These are phyloP conservation scores for Ardeotis arabs DNA, from an alignment of 2,113 vertebrate species.

Conservation along the genomic window DNA sequence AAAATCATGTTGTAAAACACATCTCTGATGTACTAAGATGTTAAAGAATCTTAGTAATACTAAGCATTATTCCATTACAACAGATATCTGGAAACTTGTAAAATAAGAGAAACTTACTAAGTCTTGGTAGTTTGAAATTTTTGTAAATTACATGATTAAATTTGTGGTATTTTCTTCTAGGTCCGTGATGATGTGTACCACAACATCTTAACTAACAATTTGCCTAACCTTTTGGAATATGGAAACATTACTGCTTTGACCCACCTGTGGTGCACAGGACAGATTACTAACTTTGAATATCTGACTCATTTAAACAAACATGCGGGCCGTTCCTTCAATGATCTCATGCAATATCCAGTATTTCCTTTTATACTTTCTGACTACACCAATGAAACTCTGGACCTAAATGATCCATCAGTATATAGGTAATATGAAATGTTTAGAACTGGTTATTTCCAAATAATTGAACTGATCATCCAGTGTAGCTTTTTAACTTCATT, in stretches of 20 bases:
- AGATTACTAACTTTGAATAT: constrained; percentile 98
- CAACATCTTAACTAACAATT: constrained; percentile 92
- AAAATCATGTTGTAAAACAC: background rate
- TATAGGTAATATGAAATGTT: constrained; percentile 83
- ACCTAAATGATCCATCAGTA: constrained; percentile 85
- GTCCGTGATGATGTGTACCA: constrained; percentile 96
- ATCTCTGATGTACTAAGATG: background rate
- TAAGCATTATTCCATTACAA: background rate
- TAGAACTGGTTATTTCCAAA: background rate
- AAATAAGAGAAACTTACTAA: background rate
- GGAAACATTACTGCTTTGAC: constrained; percentile 96
- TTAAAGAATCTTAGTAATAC: background rate
- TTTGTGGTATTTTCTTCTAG: constrained; percentile 67
- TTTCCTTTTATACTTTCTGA: constrained; percentile 97
- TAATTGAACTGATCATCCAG: background rate
- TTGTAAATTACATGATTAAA: background rate
- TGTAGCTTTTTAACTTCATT: background rate
- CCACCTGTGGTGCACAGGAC: constrained; percentile 94
- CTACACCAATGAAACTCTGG: constrained; percentile 89
- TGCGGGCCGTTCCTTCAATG: constrained; percentile 95
- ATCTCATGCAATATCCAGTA: constrained; percentile 99
- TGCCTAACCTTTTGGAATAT: constrained; percentile 96
- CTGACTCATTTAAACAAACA: constrained; percentile 99
- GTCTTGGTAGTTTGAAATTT: background rate
- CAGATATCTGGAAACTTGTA: background rate